Evolutionary conservation across 1,140 invertebrate genomes (phyloP).

Genomic region (Orius insidiosus): DNA sequence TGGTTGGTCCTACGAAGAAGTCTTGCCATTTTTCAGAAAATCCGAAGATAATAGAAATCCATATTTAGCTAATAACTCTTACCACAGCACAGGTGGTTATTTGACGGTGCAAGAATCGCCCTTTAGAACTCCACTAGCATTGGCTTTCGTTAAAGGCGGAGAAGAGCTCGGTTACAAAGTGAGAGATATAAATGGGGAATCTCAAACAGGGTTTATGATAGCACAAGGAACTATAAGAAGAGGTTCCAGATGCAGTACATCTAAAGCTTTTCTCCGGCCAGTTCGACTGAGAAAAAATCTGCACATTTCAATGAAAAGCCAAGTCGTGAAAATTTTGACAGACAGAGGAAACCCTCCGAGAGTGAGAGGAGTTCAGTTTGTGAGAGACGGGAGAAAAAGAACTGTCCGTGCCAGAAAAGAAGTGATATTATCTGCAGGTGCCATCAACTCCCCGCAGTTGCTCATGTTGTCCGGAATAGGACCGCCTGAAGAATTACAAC

Average conservation of each 20-base stretch:
- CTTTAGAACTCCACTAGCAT: slow-evolving; percentile 58
- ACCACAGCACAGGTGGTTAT: slow-evolving; percentile 61
- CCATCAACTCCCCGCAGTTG: slow-evolving; percentile 62
- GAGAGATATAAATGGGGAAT: slow-evolving; percentile 62
- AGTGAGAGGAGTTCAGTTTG: slow-evolving; percentile 59
- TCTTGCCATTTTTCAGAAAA: slow-evolving; percentile 76
- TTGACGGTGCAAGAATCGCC: slow-evolving; percentile 68
- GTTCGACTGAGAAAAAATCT: slow-evolving; percentile 60
- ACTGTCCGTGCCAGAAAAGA: slow-evolving; percentile 52
- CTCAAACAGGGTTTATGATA: slow-evolving; percentile 71
- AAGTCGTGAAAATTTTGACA: slow-evolving; percentile 51
- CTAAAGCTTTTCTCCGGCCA: slow-evolving; percentile 73
- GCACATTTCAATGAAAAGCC: slow-evolving; percentile 60
- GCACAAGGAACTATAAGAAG: slow-evolving; percentile 69
- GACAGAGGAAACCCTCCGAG: slow-evolving; percentile 28
- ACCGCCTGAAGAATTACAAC: slow-evolving; percentile 54
- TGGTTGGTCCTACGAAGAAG: slow-evolving; percentile 78
- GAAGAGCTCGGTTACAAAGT: slow-evolving; percentile 56
- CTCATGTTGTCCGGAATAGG: slow-evolving; percentile 84
- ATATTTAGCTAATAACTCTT: slow-evolving; percentile 49
- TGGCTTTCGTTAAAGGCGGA: slow-evolving; percentile 66
- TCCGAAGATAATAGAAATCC: slow-evolving; percentile 76
- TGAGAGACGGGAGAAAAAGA: slow-evolving; percentile 41
- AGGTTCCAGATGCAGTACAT: slow-evolving; percentile 72
- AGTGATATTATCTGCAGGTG: slow-evolving; percentile 62